Base-by-base conservation (phyloP, 1,140 invertebrate species). In the Pseudomyrmex dendroicus region DNA sequence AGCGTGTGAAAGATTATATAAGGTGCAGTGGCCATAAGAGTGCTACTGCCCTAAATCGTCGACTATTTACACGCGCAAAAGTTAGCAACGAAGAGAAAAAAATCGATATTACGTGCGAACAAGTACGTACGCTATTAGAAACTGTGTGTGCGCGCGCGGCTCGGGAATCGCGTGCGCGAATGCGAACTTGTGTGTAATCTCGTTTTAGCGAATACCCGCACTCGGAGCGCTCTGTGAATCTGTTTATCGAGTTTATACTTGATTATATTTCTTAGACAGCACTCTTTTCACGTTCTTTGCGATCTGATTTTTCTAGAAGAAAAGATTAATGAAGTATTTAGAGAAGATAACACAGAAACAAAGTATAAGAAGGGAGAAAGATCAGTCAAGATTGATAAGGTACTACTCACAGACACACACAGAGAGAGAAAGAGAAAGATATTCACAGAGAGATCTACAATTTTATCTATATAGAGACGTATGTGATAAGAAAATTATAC, bases 191-290 rank as follows among this genome's bases (percentile, higher is more conserved):
- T 35, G 35, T 67, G 17, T 68, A 52, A 70, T 48, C 25, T 67
- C 17, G 64, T 68, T 20, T 70, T 10, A n/a, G n/a, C n/a, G 44
- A 70, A 70, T 78, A 48, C 20, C 46, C 57, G 20, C 44, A 68
- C 12, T 48, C 10, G 52, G 44, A 48, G 20, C 52, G 48, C 20
- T 25, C 17, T 70, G 48, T 59, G 12, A 35, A 35, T 35, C 52
- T 44, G 52, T 57, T 63, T 46, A 17, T 54, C 12, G 15, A 78
- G 35, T 70, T 22, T 7, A 22, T n/a, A 57, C 35, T 48, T 52
- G 20, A 63, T 66, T 73, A 61, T 78, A 86, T 77, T 87, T 86
- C 35, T 87, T 86, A 22, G 84, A 63, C 15, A 35, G 20, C 35
- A 74, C 48, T 85, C 72, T 86, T 73, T 73, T 86, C 25, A 50